phyloP scores from a whole-genome alignment of 2,797 vertebrate genomes.

The Dallia pectoralis region DNA sequence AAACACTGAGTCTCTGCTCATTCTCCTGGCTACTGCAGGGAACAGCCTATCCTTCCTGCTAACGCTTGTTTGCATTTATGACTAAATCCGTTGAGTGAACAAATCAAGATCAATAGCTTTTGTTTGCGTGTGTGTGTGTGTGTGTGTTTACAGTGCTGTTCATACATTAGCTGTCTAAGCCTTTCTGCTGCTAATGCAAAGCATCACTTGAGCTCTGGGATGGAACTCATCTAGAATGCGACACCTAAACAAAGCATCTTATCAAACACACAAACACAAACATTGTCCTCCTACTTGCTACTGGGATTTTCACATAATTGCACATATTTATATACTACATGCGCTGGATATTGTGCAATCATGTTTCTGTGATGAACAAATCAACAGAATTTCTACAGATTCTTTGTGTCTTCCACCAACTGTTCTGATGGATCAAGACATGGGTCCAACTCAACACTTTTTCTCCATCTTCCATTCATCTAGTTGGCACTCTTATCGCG shows the following conservation, averaged over 20 bases:
- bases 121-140: conserved; percentile 6
- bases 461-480: too few relatives aligned
- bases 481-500: too few relatives aligned
- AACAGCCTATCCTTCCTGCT: conserved; percentile 34
- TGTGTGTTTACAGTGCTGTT: not conserved
- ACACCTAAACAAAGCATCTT: not conserved
- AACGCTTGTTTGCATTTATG: conserved; percentile 45
- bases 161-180: not conserved
- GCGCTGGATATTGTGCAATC: not conserved
- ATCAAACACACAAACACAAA: not conserved
- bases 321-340: not conserved
- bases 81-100: conserved; percentile 47
- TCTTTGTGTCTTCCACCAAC: not conserved
- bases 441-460: not conserved
- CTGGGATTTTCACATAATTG: not conserved
- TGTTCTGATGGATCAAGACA: not conserved
- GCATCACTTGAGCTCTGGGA: not conserved
- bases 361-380: not conserved
- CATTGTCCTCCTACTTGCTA: not conserved
- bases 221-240: not conserved
- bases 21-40: conserved; percentile 41
- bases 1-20: conserved; percentile 40
- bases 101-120: conserved; percentile 43
- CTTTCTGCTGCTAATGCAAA: not conserved
- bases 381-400: not conserved